Evolutionary conservation across 2,888 invertebrate species (phyloP).

Genomic region (Yponomeuta sedellus): DNA sequence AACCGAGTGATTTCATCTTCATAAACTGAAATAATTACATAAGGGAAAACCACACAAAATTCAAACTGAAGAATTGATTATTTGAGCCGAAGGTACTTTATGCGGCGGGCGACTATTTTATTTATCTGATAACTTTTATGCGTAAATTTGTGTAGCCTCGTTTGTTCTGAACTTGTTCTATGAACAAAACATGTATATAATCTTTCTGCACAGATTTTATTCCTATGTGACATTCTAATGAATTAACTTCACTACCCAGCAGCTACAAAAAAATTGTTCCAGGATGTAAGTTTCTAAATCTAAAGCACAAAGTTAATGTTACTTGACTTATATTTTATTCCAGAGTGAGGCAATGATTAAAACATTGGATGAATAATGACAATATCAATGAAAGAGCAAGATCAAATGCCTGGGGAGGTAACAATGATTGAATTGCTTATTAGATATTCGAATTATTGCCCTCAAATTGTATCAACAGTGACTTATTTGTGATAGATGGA

Average conservation of each 20-base stretch:
- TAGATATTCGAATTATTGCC: constrained; percentile 8
- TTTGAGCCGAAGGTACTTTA: constrained; percentile 19
- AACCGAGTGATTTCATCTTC: neutral
- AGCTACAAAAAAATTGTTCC: no score
- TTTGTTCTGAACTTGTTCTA: neutral
- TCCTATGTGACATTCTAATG: no score
- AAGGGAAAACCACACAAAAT: constrained; percentile 25
- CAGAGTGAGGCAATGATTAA: constrained; percentile 60
- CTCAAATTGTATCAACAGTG: neutral
- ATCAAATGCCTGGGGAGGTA: constrained; percentile 69
- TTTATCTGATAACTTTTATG: neutral
- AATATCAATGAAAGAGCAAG: constrained; percentile 74
- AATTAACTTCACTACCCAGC: no score
- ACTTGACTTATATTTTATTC: constrained; percentile 24
- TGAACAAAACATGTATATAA: no score
- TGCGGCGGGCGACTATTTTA: neutral
- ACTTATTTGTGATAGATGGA: constrained; percentile 41
- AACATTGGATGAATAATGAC: constrained; percentile 67
- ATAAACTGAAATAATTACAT: constrained; percentile 26
- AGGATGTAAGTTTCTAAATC: no score
- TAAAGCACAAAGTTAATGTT: neutral
- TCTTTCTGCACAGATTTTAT: no score
- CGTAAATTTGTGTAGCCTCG: neutral
- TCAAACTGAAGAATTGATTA: constrained; percentile 26
- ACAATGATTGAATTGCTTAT: constrained; percentile 23